phyloP scores from a whole-genome alignment of 2,113 vertebrate species.

The Lagopus muta region DNA sequence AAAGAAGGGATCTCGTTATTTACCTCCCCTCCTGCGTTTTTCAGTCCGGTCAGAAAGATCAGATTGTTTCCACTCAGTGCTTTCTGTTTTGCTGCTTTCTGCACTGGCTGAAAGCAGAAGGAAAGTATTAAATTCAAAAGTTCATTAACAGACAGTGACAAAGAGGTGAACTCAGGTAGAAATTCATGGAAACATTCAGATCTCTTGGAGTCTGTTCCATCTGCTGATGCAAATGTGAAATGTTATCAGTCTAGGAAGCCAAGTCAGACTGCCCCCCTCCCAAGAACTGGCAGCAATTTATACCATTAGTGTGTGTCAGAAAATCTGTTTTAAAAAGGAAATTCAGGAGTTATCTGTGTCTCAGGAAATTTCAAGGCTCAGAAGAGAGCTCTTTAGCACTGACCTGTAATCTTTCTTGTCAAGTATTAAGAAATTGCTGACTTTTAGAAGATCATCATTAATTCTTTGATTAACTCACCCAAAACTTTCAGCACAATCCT shows the following conservation, averaged over 20 bases:
- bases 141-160: not conserved
- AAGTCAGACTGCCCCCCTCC: not conserved
- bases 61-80: not conserved
- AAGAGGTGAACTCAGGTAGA: not conserved
- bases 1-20: not conserved
- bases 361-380: not conserved
- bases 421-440: conserved; percentile 25
- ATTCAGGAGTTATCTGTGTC: not conserved
- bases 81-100: not conserved
- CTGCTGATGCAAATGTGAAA: not conserved
- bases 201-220: not conserved
- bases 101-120: not conserved
- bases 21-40: not conserved
- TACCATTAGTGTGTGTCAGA: not conserved
- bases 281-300: not conserved
- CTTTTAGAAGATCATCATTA: not conserved
- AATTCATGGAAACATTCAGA: not conserved
- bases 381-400: not conserved
- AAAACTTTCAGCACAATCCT: not conserved
- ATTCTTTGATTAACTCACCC: conserved; percentile 48
- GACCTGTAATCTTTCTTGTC: not conserved
- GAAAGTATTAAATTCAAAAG: not conserved
- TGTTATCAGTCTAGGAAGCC: not conserved
- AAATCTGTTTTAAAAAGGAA: not conserved
- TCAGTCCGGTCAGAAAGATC: not conserved